Evolutionary conservation across 2,797 vertebrate species (phyloP), one percentile per base, ranked within the genome.

Genomic region (Trichosurus vulpecula): DNA sequence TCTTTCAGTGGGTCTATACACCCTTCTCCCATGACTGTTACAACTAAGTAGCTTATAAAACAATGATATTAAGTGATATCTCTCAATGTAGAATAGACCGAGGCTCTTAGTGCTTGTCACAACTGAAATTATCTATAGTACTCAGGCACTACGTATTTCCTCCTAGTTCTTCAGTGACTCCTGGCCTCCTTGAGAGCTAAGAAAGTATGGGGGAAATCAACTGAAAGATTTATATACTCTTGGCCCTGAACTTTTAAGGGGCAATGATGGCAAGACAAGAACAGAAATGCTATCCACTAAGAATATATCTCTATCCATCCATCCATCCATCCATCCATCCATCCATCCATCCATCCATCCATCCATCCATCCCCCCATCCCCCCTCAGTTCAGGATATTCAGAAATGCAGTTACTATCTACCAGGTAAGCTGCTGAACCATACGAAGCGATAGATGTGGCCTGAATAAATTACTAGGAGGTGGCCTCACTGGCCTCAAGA

Each of bases 11-110:
- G 19, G 54, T 92, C 52, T 30, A 6, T 93, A 56, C 90, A 56
- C 29, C n/a, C 13, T 97, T 92, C 94, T 94, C 94, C 58, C 92
- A 90, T 92, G 93, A 14, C 35, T 93, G 1, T 93, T 94, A 58
- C 74, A 90, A 94, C 87, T 92, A 96, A 93, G 66, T 96, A 89
- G 30, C 52, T 93, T 66, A 29, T 94, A 55, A 90, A 95, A 51
- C 90, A 92, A 1, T 94, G 41, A 53, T 94, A 52, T 51, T 47
- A 94, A 31, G 89, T 92, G 41, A 10, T 25, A 55, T 2, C 90
- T 93, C 31, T 94, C 27, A n/a, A 4, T 61, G 41, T 41, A 90
- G 91, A 54, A 54, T 93, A 29, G 57, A 94, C 57, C 12, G 4
- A 54, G 61, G 92, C 92, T 94, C 95, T 53, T 19, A 41, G 57